Conservation (phyloP, 2,797 vertebrate species). For the Ceryle rudis region DNA sequence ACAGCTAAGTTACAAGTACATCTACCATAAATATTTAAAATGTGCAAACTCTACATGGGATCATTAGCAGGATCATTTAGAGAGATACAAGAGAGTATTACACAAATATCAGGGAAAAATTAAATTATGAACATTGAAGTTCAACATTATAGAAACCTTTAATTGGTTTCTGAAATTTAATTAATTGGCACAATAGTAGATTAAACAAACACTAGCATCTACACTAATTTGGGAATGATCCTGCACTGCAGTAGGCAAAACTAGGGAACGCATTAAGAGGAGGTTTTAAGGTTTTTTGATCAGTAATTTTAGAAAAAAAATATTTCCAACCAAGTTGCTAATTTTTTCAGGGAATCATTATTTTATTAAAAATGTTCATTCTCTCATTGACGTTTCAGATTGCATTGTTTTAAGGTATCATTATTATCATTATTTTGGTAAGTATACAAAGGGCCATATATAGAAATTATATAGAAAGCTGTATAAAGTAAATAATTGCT, state of each 20-base stretch:
- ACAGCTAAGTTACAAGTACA: not conserved
- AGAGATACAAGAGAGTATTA: not conserved
- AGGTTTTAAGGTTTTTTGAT: not conserved
- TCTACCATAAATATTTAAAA: slow-evolving; percentile 9
- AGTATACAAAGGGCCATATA: not conserved
- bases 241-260: not conserved
- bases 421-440: not conserved
- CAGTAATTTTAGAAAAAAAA: not conserved
- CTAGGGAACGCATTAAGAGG: not conserved
- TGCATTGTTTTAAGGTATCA: not conserved
- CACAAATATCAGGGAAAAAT: not conserved
- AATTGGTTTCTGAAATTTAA: not conserved
- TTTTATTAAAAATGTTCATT: not conserved
- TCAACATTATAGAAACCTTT: not conserved
- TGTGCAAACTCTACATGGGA: not conserved
- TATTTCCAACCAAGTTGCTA: not conserved
- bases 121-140: not conserved
- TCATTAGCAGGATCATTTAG: not conserved
- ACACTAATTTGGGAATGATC: not conserved
- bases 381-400: not conserved
- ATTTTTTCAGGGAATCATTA: not conserved
- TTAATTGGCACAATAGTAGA: not conserved
- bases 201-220: not conserved
- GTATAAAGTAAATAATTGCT: not conserved
- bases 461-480: not conserved